These are phyloP conservation scores for Atherinosoma microstoma DNA, from an alignment of 2,797 vertebrate species.

Conservation along the genomic window DNA sequence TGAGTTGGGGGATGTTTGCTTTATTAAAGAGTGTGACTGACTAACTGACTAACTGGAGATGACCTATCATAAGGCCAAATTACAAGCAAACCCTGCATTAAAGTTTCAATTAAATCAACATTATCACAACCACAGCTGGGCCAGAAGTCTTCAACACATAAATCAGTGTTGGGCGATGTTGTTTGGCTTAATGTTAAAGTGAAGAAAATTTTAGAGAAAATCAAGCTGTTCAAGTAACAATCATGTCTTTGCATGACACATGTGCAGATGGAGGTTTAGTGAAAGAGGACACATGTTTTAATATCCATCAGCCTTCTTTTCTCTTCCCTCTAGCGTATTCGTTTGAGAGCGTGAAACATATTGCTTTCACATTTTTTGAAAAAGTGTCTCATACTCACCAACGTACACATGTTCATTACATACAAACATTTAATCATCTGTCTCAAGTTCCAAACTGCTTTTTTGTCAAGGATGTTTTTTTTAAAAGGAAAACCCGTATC, in stretches of 20 bases:
- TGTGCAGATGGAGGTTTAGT: neutral
- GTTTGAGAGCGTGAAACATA: conserved; percentile 2
- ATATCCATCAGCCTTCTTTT: conserved; percentile 9
- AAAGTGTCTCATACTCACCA: conserved; percentile 5
- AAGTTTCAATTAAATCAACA: conserved; percentile 40
- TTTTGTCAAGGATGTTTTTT: conserved; percentile 4
- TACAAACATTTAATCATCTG: conserved; percentile 23
- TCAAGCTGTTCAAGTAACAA: neutral
- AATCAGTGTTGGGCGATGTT: neutral
- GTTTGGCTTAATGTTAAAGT: neutral
- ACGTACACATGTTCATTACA: neutral
- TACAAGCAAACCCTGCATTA: conserved; percentile 36
- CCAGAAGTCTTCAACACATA: neutral
- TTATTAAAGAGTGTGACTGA: conserved; percentile 80
- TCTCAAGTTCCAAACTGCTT: neutral
- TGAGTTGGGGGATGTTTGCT: conserved; percentile 52
- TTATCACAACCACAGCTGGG: neutral
- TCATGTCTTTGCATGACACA: neutral
- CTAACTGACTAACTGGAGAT: conserved; percentile 57
- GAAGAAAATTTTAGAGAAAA: neutral
- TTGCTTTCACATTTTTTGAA: conserved; percentile 10
- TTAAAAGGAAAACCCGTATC: neutral
- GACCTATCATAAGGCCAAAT: conserved; percentile 60
- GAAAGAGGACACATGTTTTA: neutral
- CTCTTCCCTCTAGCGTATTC: neutral